Percentiles rank a stretch among this genome's conserved stretches.
Conservation (phyloP, 2,888 invertebrate genomes). For the Sericinus montela region DNA sequence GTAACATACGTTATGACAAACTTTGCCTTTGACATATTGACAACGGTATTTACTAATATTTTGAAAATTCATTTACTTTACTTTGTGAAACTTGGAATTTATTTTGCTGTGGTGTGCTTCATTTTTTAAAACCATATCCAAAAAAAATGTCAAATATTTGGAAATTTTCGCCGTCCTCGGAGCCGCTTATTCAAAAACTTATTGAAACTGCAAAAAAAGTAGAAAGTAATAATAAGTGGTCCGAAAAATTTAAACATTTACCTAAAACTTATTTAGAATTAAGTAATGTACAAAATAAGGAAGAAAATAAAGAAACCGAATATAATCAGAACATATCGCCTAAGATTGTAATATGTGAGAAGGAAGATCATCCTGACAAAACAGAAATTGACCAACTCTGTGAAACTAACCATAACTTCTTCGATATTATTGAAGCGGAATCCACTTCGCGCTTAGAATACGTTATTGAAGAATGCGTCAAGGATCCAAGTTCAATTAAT, state of each 20-base stretch:
- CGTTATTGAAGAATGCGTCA: conserved; percentile 36
- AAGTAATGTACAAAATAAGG: not conserved
- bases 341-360: not conserved
- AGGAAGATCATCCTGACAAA: not conserved
- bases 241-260: conserved; percentile 20
- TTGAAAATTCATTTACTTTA: no score
- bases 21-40: no score
- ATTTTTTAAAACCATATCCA: no score
- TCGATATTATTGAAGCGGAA: conserved; percentile 34
- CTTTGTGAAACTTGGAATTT: no score
- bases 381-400: no score
- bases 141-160: conserved; percentile 19
- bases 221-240: conserved; percentile 24
- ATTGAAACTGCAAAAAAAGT: conserved; percentile 11
- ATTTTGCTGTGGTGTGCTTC: no score
- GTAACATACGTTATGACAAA: no score
- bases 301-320: not conserved
- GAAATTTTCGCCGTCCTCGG: conserved; percentile 26
- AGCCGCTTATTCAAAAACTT: conserved; percentile 20
- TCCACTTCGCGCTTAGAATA: conserved; percentile 28
- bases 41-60: no score
- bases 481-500: conserved; percentile 29
- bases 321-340: not conserved
- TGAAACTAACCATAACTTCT: conserved; percentile 4
- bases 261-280: conserved; percentile 1